Base-by-base conservation (phyloP, 2,888 invertebrate genomes). In the Macrosoma leucophasiata region DNA sequence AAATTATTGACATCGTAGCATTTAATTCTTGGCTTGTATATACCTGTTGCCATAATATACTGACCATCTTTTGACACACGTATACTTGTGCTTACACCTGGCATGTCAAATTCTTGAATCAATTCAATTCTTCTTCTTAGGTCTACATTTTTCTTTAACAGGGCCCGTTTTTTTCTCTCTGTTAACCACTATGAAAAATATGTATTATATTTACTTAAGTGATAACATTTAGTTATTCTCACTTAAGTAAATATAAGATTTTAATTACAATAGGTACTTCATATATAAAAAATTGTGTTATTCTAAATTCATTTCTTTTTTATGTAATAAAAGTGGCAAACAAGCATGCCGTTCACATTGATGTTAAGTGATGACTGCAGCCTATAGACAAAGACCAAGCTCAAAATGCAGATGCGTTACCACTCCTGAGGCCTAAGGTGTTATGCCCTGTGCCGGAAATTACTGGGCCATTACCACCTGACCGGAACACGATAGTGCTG, bases 51-150 rank as follows among this genome's bases (percentile, higher is more conserved):
- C 62, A 97, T 84, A 41, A 99, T 90, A 62, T 94, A 97, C 47
- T 97, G 93, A 10, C 95, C 94, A 86, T 99, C 98, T 51, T 88
- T 91, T 5, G 98, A 94, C 44, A 95, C 88, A 57, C 90, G 87
- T 13, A 99, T 87, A 30, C 90, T 89, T 10, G 91, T 92, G 61
- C 97, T 96, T 0, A 98, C 88, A 28, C 91, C 95, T 13, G 99
- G 98, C 99, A 99, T 99, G 53, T 97, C 96, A 86, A 99, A 99
- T 65, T 99, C 99, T 78, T 99, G 99, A 48, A 99, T 95, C 22
- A 99, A 89, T 75, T 98, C 96, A 53, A 99, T 96, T 60, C 97
- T 87, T 50, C 93, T 88, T 49, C 96, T 87, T 27, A 98, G 86
- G 65, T 97, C 97, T 20, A 93, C 90, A 90, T 96, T 92, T 73